Evolutionary conservation across 2,113 vertebrate species (phyloP).

Genomic region (Tylochromis polylepis): DNA sequence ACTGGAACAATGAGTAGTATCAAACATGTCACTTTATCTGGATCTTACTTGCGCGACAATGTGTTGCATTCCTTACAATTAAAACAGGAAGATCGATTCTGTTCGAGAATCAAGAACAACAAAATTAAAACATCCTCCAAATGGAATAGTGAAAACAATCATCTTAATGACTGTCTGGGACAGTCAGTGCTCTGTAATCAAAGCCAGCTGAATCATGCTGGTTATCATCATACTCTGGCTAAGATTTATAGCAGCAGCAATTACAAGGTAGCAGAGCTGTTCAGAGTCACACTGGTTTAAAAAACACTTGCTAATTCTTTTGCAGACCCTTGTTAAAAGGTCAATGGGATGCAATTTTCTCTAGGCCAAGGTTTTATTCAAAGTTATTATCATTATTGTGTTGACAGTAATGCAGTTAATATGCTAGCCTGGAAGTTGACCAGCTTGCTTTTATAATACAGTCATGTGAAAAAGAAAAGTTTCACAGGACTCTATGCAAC

Average conservation of each 20-base stretch:
- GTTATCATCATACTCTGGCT: constrained; percentile 33
- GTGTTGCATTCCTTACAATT: background rate
- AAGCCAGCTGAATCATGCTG: constrained; percentile 55
- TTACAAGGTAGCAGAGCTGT: constrained; percentile 30
- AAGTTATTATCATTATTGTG: background rate
- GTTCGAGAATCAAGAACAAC: background rate
- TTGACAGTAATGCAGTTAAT: background rate
- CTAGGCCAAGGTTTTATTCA: background rate
- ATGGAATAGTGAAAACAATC: constrained; percentile 23
- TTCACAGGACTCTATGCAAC: background rate
- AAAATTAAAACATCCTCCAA: constrained; percentile 7
- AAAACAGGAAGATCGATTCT: background rate
- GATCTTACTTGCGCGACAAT: background rate
- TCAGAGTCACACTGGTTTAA: constrained; percentile 33
- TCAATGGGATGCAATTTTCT: background rate
- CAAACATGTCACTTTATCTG: background rate
- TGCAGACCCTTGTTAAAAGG: background rate
- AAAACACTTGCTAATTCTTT: constrained; percentile 33
- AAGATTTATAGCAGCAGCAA: constrained; percentile 41
- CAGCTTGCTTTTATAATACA: background rate
- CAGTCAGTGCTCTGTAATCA: constrained; percentile 49
- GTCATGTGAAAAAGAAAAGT: background rate
- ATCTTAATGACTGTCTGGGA: constrained; percentile 36
- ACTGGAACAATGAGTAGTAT: background rate
- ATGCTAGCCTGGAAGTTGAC: background rate